These are phyloP conservation scores for Drosophila pruinosa DNA, from an alignment of 1,140 invertebrate species.

Conservation along the genomic window DNA sequence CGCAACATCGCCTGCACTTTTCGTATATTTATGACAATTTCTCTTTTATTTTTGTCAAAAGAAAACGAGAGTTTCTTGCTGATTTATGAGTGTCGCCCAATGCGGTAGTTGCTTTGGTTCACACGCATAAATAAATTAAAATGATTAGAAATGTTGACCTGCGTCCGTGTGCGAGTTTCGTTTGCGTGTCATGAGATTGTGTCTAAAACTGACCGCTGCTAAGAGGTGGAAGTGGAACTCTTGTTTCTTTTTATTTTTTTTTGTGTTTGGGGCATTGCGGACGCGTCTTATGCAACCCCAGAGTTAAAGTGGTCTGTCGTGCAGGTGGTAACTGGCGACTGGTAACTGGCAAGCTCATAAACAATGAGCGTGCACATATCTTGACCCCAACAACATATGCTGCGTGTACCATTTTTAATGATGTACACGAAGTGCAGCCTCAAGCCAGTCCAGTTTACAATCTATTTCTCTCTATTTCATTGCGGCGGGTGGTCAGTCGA, in stretches of 20 bases:
- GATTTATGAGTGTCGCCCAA: conserved; percentile 48
- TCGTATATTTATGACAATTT: conserved; percentile 31
- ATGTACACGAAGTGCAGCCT: background rate
- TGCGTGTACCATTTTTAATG: conserved; percentile 29
- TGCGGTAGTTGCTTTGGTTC: conserved; percentile 36
- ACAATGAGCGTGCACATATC: conserved; percentile 11
- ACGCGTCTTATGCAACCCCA: conserved; percentile 45
- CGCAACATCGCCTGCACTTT: background rate
- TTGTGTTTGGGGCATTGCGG: background rate
- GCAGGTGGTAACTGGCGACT: conserved; percentile 20
- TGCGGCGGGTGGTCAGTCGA: conserved; percentile 16
- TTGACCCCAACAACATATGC: conserved; percentile 17
- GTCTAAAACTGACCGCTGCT: conserved; percentile 8
- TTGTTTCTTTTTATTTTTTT: no score
- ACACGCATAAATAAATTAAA: conserved; percentile 71
- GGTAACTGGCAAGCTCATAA: conserved; percentile 15
- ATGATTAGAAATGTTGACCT: conserved; percentile 42
- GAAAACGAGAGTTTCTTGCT: conserved; percentile 21
- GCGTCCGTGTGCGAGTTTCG: conserved; percentile 14
- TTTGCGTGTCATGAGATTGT: conserved; percentile 52
- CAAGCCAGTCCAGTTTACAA: background rate
- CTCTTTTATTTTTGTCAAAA: conserved; percentile 32
- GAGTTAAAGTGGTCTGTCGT: background rate
- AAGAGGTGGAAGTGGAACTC: conserved; percentile 8
- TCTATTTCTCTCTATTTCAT: background rate